phyloP scores from a whole-genome alignment of 2,888 invertebrate species.

The Keiferia lycopersicella region DNA sequence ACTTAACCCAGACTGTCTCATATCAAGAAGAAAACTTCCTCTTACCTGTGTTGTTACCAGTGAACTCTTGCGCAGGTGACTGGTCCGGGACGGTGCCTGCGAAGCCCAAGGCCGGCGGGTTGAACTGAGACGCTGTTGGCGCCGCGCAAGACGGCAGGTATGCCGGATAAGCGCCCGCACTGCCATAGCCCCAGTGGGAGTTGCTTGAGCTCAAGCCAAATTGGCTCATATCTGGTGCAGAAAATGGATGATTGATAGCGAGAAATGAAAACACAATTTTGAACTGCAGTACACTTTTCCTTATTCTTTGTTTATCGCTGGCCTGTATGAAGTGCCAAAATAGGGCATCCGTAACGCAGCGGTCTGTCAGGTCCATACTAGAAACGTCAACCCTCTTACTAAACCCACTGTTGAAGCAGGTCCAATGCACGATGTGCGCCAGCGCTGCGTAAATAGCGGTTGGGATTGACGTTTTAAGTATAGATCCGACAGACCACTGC shows the following conservation, averaged over 20 bases:
- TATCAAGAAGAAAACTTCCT: not conserved
- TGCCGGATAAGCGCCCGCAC: conserved; percentile 92
- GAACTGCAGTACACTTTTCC: not conserved
- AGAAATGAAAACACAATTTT: not conserved
- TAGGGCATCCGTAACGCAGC: too few species aligned
- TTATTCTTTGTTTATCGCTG: not conserved
- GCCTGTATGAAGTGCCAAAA: too few species aligned
- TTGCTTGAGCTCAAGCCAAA: conserved; percentile 92
- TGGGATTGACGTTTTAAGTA: too few species aligned
- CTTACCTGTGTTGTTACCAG: conserved; percentile 80
- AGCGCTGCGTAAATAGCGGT: too few species aligned
- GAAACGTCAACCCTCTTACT: too few species aligned
- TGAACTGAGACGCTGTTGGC: conserved; percentile 86
- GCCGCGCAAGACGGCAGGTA: conserved; percentile 91
- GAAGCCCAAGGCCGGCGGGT: conserved; percentile 87
- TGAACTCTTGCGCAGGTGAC: conserved; percentile 80
- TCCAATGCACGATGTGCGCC: too few species aligned
- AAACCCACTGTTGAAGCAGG: too few species aligned
- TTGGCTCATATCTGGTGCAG: conserved; percentile 89
- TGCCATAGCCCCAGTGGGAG: conserved; percentile 94
- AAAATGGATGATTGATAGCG: not conserved
- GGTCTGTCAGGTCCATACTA: too few species aligned
- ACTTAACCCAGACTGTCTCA: not conserved
- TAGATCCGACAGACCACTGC: too few species aligned
- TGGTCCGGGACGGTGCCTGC: conserved; percentile 86